Conservation (phyloP, 2,113 vertebrate genomes). For the Oriolus oriolus region DNA sequence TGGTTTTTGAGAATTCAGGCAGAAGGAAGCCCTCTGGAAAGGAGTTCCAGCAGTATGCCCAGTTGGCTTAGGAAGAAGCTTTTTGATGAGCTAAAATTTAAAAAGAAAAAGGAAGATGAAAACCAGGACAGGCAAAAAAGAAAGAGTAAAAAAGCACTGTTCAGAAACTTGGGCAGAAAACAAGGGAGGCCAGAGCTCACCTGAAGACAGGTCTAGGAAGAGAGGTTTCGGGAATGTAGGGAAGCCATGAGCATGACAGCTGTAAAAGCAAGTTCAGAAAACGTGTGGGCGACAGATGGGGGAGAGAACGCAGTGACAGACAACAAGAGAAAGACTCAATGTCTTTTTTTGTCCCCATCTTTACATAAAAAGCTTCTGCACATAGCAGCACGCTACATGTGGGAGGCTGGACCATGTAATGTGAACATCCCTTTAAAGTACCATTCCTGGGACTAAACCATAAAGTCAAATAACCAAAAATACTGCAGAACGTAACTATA, state of each 20-base stretch:
- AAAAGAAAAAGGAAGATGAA: background rate
- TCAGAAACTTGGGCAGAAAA: background rate
- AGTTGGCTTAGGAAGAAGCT: background rate
- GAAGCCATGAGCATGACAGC: background rate
- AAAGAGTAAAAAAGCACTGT: background rate
- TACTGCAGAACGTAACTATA: background rate
- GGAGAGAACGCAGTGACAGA: background rate
- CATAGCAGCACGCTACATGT: background rate
- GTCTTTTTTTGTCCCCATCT: background rate
- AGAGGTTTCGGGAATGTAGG: accelerated
- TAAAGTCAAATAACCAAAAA: background rate
- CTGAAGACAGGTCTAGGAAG: background rate
- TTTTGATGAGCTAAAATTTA: background rate
- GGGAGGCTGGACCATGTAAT: background rate
- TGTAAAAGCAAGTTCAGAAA: background rate
- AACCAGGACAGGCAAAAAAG: background rate
- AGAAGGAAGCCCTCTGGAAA: background rate
- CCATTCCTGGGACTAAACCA: background rate
- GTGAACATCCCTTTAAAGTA: background rate
- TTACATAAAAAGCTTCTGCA: background rate
- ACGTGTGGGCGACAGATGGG: background rate
- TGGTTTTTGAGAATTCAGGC: background rate
- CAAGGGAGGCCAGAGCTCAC: background rate
- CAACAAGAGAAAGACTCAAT: background rate
- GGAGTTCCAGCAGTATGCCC: background rate